Evolutionary conservation across 1,140 invertebrate genomes (phyloP).

Genomic region (Caenorhabditis brenneri): DNA sequence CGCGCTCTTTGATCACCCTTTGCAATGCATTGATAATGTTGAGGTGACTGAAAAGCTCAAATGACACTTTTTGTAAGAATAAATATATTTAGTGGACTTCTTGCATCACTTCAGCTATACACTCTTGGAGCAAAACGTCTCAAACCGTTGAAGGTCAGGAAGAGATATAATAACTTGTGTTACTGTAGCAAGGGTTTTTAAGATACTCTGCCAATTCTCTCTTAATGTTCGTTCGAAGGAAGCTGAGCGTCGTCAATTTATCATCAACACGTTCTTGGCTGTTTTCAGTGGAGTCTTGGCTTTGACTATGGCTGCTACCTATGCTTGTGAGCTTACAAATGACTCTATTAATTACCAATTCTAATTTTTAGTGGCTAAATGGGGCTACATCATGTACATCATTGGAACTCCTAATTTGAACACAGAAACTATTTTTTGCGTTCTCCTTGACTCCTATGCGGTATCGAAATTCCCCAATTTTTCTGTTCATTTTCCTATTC

Average conservation of each 20-base stretch:
- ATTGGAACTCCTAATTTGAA: constrained; percentile 6
- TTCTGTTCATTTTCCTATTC: background rate
- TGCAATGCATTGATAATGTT: constrained; percentile 40
- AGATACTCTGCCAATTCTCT: constrained; percentile 15
- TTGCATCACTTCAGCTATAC: constrained; percentile 6
- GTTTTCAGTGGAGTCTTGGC: constrained; percentile 13
- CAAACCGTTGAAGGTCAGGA: background rate
- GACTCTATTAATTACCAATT: background rate
- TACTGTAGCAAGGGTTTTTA: background rate
- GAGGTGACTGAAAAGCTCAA: background rate
- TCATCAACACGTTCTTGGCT: constrained; percentile 4
- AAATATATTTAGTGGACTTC: constrained; percentile 11
- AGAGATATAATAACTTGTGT: background rate
- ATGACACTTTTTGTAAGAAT: background rate
- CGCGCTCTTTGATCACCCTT: constrained; percentile 9
- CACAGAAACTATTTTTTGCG: constrained; percentile 27
- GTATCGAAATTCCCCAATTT: background rate
- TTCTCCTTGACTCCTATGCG: constrained; percentile 16
- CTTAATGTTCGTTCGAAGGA: constrained; percentile 14
- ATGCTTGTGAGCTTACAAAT: background rate
- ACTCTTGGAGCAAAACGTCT: background rate
- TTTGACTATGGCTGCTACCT: constrained; percentile 21
- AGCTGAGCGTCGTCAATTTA: constrained; percentile 6
- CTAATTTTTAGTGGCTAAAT: background rate
- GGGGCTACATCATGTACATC: constrained; percentile 28